These are phyloP conservation scores for Apogon talboti DNA, from an alignment of 2,797 vertebrate species.

Conservation along the genomic window DNA sequence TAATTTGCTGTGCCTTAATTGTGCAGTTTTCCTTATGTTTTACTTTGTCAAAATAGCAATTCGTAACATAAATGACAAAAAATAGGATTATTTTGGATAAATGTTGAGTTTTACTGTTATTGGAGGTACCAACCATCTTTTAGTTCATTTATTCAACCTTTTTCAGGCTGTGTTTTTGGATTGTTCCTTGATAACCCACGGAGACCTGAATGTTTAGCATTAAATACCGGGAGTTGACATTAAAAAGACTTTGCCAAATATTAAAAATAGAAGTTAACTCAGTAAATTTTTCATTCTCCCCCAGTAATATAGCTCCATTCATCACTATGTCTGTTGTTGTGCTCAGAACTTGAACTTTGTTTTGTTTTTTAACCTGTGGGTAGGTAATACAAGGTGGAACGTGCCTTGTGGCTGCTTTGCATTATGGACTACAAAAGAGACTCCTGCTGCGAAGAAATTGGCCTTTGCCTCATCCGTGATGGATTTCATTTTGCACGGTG, in stretches of 20 bases:
- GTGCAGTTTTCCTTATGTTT: slow-evolving; percentile 5
- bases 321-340: slow-evolving; percentile 39
- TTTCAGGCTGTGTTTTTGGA: slow-evolving; percentile 5
- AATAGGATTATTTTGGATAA: slow-evolving; percentile 11
- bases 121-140: background rate
- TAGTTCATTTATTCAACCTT: slow-evolving; percentile 6
- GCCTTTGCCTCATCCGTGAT: slow-evolving; percentile 40
- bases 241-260: slow-evolving; percentile 13
- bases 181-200: background rate
- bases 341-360: slow-evolving; percentile 26
- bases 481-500: slow-evolving; percentile 33
- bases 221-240: slow-evolving; percentile 14
- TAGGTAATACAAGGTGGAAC: slow-evolving; percentile 40
- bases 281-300: slow-evolving; percentile 26
- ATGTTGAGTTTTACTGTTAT: background rate
- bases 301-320: slow-evolving; percentile 15
- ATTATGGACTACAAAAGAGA: slow-evolving; percentile 34
- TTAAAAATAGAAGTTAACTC: background rate
- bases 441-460: slow-evolving; percentile 23
- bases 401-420: slow-evolving; percentile 49
- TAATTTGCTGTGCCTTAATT: slow-evolving; percentile 12
- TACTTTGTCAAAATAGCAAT: slow-evolving; percentile 8
- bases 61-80: background rate
- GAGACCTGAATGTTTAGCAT: background rate
- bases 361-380: slow-evolving; percentile 29